Evolutionary conservation across 1,140 invertebrate species (phyloP), one percentile per base, ranked within the genome.

Genomic region (Drosophila chauvacae): DNA sequence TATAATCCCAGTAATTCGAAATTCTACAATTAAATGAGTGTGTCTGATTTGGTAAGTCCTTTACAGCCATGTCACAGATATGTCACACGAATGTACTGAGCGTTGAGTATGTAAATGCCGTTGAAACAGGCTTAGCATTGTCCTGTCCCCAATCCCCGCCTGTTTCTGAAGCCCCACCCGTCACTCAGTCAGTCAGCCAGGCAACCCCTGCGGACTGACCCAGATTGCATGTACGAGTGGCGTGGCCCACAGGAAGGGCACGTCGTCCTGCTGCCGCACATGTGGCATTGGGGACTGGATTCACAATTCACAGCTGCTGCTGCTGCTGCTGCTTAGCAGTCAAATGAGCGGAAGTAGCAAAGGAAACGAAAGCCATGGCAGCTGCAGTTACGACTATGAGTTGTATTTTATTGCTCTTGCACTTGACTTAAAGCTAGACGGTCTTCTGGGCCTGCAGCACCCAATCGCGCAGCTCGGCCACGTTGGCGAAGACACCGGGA

Each of bases 401-500:
- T 68, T 51, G 37, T 20, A 35, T 68, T 70, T 70, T 70, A 70
- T 60, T 73, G 70, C 37, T n/a, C 23, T 51, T 73, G 70, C 45
- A 28, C 56, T 60, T 73, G 33, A 60, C 20, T 72, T 62, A 33
- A 33, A 50, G 11, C 63, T 79, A 77, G 45, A 76, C 60, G 33
- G 71, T 57, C 11, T 58, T 65, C n/a, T 77, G 63, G 39, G 74
- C 62, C 28, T 37, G 50, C 4, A 60, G 42, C 13, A 79, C 42
- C 84, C 85, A 88, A 41, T 26, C 10, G 6, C 77, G 20, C 7
- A 88, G 64, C 6, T 66, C 62, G 0, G 84, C 77, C 39, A 88
- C 69, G 42, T 83, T 50, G 44, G 77, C 72, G 26, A 48, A 90
- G 35, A 88, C 73, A 16, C 84, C 66, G 35, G 80, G 61, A 73